A percentile compares a stretch with the other conserved stretches of the same genome.
Evolutionary conservation across 1,140 invertebrate genomes (phyloP).

Genomic region (Drosophila ironensis): DNA sequence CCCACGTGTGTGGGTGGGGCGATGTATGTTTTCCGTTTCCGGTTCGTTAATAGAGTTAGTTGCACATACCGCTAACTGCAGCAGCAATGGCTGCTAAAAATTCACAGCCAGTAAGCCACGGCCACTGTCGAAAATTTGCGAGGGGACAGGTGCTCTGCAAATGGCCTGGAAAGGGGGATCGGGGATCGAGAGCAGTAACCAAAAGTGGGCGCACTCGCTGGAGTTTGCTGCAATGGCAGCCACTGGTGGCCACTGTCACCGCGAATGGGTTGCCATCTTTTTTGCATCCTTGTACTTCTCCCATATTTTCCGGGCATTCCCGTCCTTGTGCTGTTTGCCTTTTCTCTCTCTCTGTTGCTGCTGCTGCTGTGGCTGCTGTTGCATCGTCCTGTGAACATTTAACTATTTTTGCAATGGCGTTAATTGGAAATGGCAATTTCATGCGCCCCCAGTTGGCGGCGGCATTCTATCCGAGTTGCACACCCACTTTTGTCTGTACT

Average conservation of each 20-base stretch:
- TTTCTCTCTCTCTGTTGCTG: conserved; percentile 33
- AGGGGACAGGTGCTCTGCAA: conserved; percentile 12
- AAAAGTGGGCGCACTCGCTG: conserved; percentile 16
- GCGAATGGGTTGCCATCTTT: neutral
- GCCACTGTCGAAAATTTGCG: conserved; percentile 28
- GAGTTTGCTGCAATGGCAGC: neutral
- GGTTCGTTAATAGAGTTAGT: conserved; percentile 81
- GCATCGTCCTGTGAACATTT: conserved; percentile 58
- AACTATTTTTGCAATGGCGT: conserved; percentile 79
- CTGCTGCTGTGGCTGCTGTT: conserved; percentile 21
- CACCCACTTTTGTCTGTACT: conserved; percentile 1
- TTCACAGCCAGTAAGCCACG: conserved; percentile 43
- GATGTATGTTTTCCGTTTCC: conserved; percentile 65
- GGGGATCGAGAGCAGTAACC: neutral
- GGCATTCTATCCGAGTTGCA: neutral
- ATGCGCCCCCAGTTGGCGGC: conserved; percentile 43
- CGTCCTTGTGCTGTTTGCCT: conserved; percentile 29
- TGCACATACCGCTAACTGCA: conserved; percentile 57
- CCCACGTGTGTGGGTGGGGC: conserved; percentile 2
- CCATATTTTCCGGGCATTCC: neutral
- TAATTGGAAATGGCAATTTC: conserved; percentile 81
- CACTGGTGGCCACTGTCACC: conserved; percentile 45
- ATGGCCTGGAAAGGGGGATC: conserved; percentile 9
- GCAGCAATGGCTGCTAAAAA: conserved; percentile 33
- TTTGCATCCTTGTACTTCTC: neutral